These are phyloP conservation scores for Nipponia nippon DNA, from an alignment of 2,113 vertebrate genomes.

Conservation along the genomic window DNA sequence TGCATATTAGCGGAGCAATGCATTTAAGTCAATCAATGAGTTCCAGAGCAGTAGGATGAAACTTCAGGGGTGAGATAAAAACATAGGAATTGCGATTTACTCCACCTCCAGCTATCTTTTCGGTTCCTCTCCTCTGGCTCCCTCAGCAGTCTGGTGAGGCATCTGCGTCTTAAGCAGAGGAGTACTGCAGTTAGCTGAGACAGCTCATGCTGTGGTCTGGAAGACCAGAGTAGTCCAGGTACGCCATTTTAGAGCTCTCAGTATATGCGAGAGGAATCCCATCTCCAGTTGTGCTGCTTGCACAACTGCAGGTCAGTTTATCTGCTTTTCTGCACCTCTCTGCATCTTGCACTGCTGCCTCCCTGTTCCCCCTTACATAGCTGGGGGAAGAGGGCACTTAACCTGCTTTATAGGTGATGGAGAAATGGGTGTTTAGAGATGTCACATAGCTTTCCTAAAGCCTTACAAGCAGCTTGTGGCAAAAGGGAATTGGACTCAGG, in stretches of 20 bases:
- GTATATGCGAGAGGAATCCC: background rate
- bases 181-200: background rate
- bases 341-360: background rate
- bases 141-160: background rate
- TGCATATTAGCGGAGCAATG: background rate
- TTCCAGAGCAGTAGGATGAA: background rate
- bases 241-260: background rate
- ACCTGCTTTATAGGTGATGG: background rate
- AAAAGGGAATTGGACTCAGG: background rate
- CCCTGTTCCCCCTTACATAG: background rate
- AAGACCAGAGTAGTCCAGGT: background rate
- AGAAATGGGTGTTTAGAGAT: background rate
- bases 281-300: background rate
- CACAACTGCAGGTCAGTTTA: background rate
- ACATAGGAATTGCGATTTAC: fast-evolving
- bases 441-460: background rate
- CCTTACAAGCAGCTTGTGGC: background rate
- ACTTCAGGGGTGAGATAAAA: background rate
- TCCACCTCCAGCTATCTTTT: background rate
- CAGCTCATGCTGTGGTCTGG: background rate
- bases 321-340: background rate
- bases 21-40: background rate
- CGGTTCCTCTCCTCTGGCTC: background rate
- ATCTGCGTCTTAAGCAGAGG: background rate
- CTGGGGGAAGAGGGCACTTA: background rate